Evolutionary conservation across 2,888 invertebrate species (phyloP), one percentile per base, ranked within the genome.

Genomic region (Camponotus fellah): DNA sequence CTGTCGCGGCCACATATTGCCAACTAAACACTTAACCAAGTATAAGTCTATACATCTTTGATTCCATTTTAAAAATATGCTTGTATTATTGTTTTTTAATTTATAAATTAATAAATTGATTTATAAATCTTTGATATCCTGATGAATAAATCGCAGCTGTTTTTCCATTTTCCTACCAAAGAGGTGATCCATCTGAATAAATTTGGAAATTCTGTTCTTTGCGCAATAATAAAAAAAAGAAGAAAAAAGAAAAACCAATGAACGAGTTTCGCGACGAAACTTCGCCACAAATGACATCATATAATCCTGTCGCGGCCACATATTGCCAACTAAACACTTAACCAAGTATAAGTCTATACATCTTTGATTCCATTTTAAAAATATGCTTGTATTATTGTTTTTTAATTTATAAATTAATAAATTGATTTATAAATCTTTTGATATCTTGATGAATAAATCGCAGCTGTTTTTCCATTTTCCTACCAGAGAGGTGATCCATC

Each of bases 171-270:
- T 43, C 2, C 21, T 3, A 37, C 0, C 14, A 56, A 34, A 3
- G n/a, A 40, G 34, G 46, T 46, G 46, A 58, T 9, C 6, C 14
- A 14, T n/a, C 34, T 26, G 37, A 8, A 12, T 49, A 34, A n/a
- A 69, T 71, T 71, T 10, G 56, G 21, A 17, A 72, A 71, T 71
- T 46, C 37, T 69, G 79, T 72, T 46, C 60, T 60, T 49, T 49
- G n/a, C 49, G 60, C 46, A 34, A 12, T 53, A 26, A 21, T 2
- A 49, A 17, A 49, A n/a, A 53, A 14, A 17, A n/a, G 8, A n/a
- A 6, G 8, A 49, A 6, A 49, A 6, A 49, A 49, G 17, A 17
- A 49, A 46, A 17, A 9, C 34, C 49, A 69, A 40, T n/a, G 56
- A 21, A 34, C 43, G 58, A 69, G 26, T 37, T 37, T 71, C 34